Conservation (phyloP, 1,140 invertebrate genomes). For the Euglossa dilemma region DNA sequence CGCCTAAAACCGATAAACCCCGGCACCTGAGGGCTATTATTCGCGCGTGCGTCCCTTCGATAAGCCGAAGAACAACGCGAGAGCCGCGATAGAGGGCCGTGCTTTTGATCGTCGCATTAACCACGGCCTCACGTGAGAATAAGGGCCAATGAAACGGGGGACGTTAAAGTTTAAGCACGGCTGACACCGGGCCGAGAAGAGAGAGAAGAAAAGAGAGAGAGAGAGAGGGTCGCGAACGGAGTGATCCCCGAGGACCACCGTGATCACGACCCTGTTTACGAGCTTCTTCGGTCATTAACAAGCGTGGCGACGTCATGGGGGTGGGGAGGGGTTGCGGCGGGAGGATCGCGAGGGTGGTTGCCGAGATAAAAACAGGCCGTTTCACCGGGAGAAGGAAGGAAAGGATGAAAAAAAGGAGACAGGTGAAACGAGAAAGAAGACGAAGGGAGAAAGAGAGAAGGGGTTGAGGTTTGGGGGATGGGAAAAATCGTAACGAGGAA, state of each 20-base stretch:
- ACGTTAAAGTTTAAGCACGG: slow-evolving; percentile 53
- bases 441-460: not conserved
- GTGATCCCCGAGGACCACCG: slow-evolving; percentile 61
- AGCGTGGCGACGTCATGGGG: slow-evolving; percentile 3
- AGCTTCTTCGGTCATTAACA: slow-evolving; percentile 63
- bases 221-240: slow-evolving; percentile 1
- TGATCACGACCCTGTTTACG: slow-evolving; percentile 61
- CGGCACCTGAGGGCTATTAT: not conserved
- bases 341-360: slow-evolving; percentile 43
- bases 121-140: slow-evolving; percentile 55
- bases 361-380: slow-evolving; percentile 53
- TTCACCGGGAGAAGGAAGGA: not conserved
- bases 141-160: slow-evolving; percentile 56
- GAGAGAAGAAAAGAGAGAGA: not conserved
- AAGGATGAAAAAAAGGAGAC: not conserved
- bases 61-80: slow-evolving; percentile 21
- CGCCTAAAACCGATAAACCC: not conserved
- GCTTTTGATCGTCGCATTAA: slow-evolving; percentile 50
- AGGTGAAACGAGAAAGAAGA: not conserved
- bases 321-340: not conserved
- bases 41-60: slow-evolving; percentile 1
- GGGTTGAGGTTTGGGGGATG: not conserved
- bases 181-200: not conserved
- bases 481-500: slow-evolving; percentile 40
- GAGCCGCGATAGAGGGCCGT: not conserved